Evolutionary conservation across 2,113 vertebrate species (phyloP).

Genomic region (Gulo gulo): DNA sequence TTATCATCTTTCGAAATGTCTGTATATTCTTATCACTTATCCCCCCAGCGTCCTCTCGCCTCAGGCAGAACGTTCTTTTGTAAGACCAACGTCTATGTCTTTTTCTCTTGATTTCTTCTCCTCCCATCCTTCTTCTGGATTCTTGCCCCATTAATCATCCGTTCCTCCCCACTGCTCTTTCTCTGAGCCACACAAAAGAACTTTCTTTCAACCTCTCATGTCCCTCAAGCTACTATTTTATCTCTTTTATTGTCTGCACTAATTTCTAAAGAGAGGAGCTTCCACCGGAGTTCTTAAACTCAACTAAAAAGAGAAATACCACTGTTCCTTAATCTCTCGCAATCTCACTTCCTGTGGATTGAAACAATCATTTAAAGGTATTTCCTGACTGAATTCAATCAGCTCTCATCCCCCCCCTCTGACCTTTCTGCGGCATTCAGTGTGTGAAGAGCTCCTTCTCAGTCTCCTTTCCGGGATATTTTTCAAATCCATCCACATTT

Average conservation of each 20-base stretch:
- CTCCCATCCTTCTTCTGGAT: not conserved
- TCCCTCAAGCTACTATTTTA: constrained; percentile 16
- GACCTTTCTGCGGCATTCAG: not conserved
- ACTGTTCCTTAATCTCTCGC: not conserved
- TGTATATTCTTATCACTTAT: not conserved
- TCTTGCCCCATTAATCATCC: constrained; percentile 7
- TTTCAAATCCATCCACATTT: not conserved
- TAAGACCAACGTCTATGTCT: not conserved
- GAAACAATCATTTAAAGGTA: not conserved
- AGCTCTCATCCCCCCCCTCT: not conserved
- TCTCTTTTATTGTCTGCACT: not conserved
- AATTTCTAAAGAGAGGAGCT: not conserved
- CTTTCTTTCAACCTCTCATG: not conserved
- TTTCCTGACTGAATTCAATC: not conserved
- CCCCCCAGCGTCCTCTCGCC: not conserved
- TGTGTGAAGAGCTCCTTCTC: not conserved
- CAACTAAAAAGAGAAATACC: not conserved
- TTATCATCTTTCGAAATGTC: not conserved
- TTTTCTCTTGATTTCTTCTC: not conserved
- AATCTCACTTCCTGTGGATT: not conserved
- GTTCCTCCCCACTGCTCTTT: not conserved
- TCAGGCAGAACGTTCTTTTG: not conserved
- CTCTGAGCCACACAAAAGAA: not conserved
- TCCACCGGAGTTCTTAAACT: not conserved
- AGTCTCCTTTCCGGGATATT: not conserved